phyloP scores from a whole-genome alignment of 1,140 invertebrate species.

The Achroia grisella region DNA sequence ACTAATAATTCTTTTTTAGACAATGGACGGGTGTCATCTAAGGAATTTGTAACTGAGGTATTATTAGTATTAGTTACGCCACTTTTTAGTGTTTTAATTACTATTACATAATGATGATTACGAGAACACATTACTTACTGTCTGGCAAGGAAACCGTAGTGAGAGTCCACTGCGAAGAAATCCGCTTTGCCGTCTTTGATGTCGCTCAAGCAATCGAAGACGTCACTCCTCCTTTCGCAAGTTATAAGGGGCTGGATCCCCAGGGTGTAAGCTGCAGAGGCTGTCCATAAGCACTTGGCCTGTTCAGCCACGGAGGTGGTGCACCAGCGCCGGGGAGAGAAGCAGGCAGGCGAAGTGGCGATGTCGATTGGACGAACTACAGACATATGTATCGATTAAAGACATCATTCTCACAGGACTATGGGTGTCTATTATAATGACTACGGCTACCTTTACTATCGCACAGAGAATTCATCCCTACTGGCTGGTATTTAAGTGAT shows the following conservation, averaged over 20 bases:
- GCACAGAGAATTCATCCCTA: not conserved
- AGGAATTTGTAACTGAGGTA: no score
- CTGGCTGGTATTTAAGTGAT: no score
- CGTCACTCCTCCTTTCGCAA: constrained; percentile 58
- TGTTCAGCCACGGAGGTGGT: constrained; percentile 71
- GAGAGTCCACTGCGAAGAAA: constrained; percentile 79
- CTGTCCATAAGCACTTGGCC: constrained; percentile 76
- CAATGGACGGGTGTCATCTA: no score
- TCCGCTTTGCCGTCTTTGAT: constrained; percentile 77
- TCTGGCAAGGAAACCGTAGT: constrained; percentile 82
- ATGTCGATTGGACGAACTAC: constrained; percentile 40
- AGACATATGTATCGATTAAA: not conserved
- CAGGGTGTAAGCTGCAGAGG: constrained; percentile 68
- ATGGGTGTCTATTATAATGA: no score
- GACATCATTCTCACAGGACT: no score
- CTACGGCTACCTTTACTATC: no score
- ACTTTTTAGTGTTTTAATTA: no score
- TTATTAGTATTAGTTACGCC: no score
- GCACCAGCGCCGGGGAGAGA: constrained; percentile 75
- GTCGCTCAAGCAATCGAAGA: constrained; percentile 76
- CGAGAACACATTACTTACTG: no score
- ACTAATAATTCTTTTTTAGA: no score
- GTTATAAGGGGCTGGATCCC: constrained; percentile 76
- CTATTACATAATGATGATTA: no score
- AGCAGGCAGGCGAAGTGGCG: constrained; percentile 51